These are phyloP conservation scores for Mechanitis mazaeus DNA, from an alignment of 2,888 invertebrate genomes.

Conservation along the genomic window DNA sequence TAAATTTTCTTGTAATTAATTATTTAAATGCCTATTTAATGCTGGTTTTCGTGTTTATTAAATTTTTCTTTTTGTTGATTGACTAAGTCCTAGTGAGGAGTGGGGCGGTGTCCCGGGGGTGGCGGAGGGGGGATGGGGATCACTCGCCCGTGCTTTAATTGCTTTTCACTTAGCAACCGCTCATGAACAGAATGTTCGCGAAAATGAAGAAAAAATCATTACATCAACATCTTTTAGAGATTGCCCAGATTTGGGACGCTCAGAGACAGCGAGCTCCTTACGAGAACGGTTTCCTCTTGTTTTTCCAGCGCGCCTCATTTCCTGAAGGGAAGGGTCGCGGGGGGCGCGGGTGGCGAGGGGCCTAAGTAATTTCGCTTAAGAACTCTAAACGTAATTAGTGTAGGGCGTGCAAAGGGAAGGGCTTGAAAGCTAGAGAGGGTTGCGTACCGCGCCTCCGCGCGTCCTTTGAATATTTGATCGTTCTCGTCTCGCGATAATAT, in stretches of 20 bases:
- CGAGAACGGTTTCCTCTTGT: slow-evolving; percentile 72
- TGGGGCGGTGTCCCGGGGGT: slow-evolving; percentile 38
- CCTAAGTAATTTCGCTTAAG: slow-evolving; percentile 83
- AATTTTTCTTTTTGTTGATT: slow-evolving; percentile 60
- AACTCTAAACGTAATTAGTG: slow-evolving; percentile 83
- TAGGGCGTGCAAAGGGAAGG: slow-evolving; percentile 79
- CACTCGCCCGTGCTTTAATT: slow-evolving; percentile 78
- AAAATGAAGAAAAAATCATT: slow-evolving; percentile 76
- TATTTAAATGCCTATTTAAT: not conserved
- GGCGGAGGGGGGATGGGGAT: slow-evolving; percentile 57
- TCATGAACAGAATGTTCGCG: slow-evolving; percentile 71
- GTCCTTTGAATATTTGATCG: slow-evolving; percentile 74
- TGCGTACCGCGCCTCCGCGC: slow-evolving; percentile 63
- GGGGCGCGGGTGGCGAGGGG: slow-evolving; percentile 70
- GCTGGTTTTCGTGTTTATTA: slow-evolving; percentile 24
- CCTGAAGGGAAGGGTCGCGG: slow-evolving; percentile 69
- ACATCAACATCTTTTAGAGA: slow-evolving; percentile 75
- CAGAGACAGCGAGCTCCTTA: slow-evolving; percentile 68
- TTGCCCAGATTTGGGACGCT: slow-evolving; percentile 74
- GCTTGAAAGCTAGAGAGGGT: slow-evolving; percentile 80
- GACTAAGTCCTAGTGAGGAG: slow-evolving; percentile 48
- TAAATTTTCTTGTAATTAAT: not conserved
- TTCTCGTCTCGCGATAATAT: slow-evolving; percentile 74
- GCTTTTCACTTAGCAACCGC: slow-evolving; percentile 77
- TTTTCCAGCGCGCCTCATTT: slow-evolving; percentile 75